Percentiles rank a stretch among this genome's conserved stretches.
Conservation (phyloP, 2,797 vertebrate genomes). For the Leuciscus waleckii region DNA sequence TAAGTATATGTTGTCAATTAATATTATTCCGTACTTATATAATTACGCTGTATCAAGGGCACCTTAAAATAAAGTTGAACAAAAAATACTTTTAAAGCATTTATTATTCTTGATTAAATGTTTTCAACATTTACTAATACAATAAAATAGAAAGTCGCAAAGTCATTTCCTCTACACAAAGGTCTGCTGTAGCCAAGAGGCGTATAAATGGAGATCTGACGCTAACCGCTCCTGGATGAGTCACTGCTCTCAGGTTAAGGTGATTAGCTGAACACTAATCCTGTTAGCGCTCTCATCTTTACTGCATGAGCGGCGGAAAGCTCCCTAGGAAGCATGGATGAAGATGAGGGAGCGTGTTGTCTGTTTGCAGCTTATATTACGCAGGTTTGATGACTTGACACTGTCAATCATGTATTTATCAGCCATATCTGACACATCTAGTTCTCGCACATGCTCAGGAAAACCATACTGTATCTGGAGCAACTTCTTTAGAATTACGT, state of each 20-base stretch:
- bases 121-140: not conserved
- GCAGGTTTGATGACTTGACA: not conserved
- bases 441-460: not conserved
- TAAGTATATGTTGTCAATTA: not conserved
- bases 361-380: conserved; percentile 21
- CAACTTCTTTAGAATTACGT: no score
- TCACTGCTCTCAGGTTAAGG: conserved; percentile 31
- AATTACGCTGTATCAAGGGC: not conserved
- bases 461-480: not conserved
- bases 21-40: not conserved
- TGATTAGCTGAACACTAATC: conserved; percentile 47
- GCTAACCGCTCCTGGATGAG: not conserved
- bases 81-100: not conserved
- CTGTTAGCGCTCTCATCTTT: conserved; percentile 5
- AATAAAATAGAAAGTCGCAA: not conserved
- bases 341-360: not conserved
- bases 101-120: no score
- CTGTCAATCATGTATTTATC: not conserved
- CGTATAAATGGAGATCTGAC: conserved; percentile 52
- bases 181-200: not conserved
- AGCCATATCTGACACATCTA: not conserved
- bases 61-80: not conserved
- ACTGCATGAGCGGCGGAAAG: not conserved
- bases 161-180: not conserved
- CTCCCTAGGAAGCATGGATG: not conserved